A percentile compares a stretch with the other conserved stretches of the same genome.
phyloP scores from a whole-genome alignment of 2,888 invertebrate species.

The Lottia scabra region DNA sequence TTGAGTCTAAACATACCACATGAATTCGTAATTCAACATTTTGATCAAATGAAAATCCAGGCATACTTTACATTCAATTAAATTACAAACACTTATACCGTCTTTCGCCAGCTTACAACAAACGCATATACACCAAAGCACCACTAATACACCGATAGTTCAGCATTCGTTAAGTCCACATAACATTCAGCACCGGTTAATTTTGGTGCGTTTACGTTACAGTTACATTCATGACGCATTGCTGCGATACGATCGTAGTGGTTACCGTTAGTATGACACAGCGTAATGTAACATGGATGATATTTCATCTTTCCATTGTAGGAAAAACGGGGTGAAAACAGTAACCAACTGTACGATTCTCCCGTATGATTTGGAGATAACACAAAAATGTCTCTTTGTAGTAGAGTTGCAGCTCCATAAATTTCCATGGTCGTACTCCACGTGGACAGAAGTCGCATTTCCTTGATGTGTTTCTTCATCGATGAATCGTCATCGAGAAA shows the following conservation, averaged over 20 bases:
- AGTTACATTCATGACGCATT: conserved; percentile 45
- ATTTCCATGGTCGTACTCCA: conserved; percentile 61
- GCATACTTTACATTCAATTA: too few relatives aligned
- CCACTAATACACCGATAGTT: not conserved
- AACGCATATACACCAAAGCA: not conserved
- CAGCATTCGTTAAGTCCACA: conserved; percentile 43
- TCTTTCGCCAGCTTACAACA: too few relatives aligned
- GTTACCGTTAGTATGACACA: conserved; percentile 60
- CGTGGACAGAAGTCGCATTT: conserved; percentile 44
- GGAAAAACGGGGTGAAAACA: conserved; percentile 47
- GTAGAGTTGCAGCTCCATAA: conserved; percentile 54
- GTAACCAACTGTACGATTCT: conserved; percentile 50
- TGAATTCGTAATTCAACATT: too few relatives aligned
- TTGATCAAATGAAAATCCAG: too few relatives aligned
- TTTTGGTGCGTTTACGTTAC: conserved; percentile 43
- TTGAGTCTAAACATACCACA: too few relatives aligned
- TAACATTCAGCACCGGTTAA: conserved; percentile 41
- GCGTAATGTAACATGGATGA: conserved; percentile 47
- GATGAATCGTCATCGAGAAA: conserved; percentile 44
- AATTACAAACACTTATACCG: too few relatives aligned
- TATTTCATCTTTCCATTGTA: conserved; percentile 23
- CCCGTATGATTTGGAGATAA: conserved; percentile 52
- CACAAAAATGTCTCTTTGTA: conserved; percentile 53
- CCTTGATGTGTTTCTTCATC: conserved; percentile 40
- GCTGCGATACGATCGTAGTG: conserved; percentile 57